Base-by-base conservation (phyloP, 1,140 invertebrate genomes). In the Belonocnema kinseyi region DNA sequence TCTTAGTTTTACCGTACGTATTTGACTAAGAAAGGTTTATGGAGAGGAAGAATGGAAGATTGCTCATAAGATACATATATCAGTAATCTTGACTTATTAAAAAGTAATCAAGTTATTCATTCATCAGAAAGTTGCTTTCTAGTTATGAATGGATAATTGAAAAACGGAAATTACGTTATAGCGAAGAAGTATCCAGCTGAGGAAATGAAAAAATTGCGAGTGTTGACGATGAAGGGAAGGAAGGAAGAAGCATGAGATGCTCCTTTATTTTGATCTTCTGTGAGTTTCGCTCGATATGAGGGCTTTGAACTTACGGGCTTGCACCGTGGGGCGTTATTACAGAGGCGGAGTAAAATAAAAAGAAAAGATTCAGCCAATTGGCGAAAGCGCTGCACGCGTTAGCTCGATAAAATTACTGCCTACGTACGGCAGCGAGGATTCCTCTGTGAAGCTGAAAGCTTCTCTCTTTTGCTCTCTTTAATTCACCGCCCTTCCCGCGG, bases 371-470 rank as follows among this genome's bases (percentile, higher is more conserved):
- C 77, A 85, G 77, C 76, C 84, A 81, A 83, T 85, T 82, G 75
- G 77, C 54, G 77, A 78, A 77, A 85, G 76, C 74, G 84, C 81
- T 75, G 77, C 77, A 46, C 76, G 77, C 74, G 73, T 75, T 76
- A 77, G 79, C 58, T 80, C 73, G 75, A 85, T 83, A 78, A 85
- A 85, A 85, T 85, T 85, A 85, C 78, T 75, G 82, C 79, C 83
- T 79, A 77, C 82, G 77, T 77, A 77, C 79, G 77, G 71, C 10
- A 46, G 40, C 19, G 72, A 76, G 61, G 75, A 80, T 78, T 50
- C 75, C 74, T 54, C 13, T 71, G 71, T 74, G 76, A 26, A 72
- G n/a, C 13, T 74, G 13, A 61, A 74, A 61, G 73, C 73, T 16
- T 74, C n/a, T 51, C 26, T 50, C 14, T 46, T 33, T 73, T 61